Percentiles rank a stretch among this genome's conserved stretches.
These are phyloP conservation scores for Lichenostomus cassidix DNA, from an alignment of 2,113 vertebrate species.

Conservation along the genomic window DNA sequence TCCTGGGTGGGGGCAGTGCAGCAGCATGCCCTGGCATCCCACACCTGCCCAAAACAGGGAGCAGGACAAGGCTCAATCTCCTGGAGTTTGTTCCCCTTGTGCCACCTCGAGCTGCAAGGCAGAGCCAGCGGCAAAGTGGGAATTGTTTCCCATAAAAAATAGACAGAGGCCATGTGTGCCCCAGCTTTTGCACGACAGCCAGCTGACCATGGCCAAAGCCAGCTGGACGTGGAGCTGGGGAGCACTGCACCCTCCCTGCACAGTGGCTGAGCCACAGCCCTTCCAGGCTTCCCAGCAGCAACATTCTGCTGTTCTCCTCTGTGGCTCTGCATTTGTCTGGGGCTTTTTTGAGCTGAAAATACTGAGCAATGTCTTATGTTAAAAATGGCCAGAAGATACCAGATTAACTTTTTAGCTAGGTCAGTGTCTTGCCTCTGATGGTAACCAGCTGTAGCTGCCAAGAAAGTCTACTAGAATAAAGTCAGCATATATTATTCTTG, in stretches of 20 bases:
- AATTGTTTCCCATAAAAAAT: not conserved
- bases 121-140: not conserved
- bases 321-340: not conserved
- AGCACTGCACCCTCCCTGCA: not conserved
- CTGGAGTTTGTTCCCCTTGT: not conserved
- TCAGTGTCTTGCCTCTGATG: not conserved
- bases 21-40: not conserved
- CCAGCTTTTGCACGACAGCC: fast-evolving
- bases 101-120: fast-evolving
- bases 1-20: not conserved
- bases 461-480: not conserved
- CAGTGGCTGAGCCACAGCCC: not conserved
- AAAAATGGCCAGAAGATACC: not conserved
- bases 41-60: not conserved
- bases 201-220: not conserved
- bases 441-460: not conserved
- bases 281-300: not conserved
- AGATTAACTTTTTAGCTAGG: not conserved
- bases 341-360: not conserved
- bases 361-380: not conserved
- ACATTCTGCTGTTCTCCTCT: fast-evolving
- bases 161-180: not conserved
- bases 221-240: not conserved
- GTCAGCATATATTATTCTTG: not conserved
- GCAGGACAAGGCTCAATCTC: not conserved